Percentiles rank a stretch among this genome's conserved stretches.
Conservation (phyloP, 2,888 invertebrate genomes). For the Gerris lacustris region DNA sequence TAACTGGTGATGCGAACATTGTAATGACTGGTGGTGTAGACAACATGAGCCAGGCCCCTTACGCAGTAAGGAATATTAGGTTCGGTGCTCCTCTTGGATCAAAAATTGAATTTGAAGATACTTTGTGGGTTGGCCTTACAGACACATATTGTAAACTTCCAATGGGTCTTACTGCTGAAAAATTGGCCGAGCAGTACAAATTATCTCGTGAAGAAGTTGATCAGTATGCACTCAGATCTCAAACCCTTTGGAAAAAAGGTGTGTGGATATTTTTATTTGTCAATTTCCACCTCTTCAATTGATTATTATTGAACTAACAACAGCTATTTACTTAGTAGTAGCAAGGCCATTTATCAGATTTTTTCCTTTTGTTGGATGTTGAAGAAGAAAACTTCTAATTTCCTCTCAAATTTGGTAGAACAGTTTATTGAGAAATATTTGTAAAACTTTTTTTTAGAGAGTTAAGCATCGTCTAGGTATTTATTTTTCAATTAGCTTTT, state of each 20-base stretch:
- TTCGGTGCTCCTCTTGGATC: constrained; percentile 78
- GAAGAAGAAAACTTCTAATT: too few relatives aligned
- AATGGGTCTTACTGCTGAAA: constrained; percentile 94
- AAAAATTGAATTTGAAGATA: constrained; percentile 69
- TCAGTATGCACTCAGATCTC: constrained; percentile 70
- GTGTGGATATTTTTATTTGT: constrained; percentile 23
- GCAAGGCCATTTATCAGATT: too few relatives aligned
- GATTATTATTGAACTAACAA: too few relatives aligned
- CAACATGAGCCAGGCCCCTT: constrained; percentile 90
- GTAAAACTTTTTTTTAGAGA: too few relatives aligned
- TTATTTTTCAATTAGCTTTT: too few relatives aligned
- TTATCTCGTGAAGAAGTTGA: constrained; percentile 74
- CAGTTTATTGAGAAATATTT: too few relatives aligned
- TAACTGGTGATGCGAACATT: constrained; percentile 68
- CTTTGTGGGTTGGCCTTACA: constrained; percentile 75
- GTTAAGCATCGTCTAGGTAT: too few relatives aligned
- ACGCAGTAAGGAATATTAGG: constrained; percentile 66
- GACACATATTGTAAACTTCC: constrained; percentile 82
- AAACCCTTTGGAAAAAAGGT: constrained; percentile 77
- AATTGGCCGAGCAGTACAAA: constrained; percentile 72
- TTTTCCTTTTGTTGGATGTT: too few relatives aligned
- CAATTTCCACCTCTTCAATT: too few relatives aligned
- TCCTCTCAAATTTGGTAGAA: too few relatives aligned
- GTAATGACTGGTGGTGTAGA: constrained; percentile 86
- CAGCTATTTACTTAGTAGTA: too few relatives aligned